These are phyloP conservation scores for Gymnocephalus cernua DNA, from an alignment of 2,113 vertebrate species.

Conservation along the genomic window DNA sequence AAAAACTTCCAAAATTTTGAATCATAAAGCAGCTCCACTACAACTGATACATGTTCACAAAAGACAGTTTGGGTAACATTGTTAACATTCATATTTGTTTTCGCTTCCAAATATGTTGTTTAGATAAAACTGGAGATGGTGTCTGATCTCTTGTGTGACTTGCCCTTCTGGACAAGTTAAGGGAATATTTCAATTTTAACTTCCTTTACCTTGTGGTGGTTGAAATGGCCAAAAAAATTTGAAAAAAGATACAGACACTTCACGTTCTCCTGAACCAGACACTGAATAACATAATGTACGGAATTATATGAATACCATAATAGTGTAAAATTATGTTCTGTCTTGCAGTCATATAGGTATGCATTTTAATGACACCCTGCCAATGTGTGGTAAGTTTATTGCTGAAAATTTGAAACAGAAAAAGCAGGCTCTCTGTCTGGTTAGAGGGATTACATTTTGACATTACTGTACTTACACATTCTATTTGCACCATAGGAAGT, in stretches of 20 bases:
- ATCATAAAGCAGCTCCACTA: not conserved
- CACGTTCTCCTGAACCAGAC: not conserved
- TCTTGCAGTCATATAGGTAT: not conserved
- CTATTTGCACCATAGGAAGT: constrained; percentile 31
- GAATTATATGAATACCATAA: not conserved
- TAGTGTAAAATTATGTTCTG: not conserved
- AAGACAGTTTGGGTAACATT: not conserved
- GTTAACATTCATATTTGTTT: not conserved
- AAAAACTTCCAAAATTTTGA: not conserved
- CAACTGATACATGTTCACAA: not conserved
- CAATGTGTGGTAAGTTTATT: not conserved
- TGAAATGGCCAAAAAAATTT: not conserved
- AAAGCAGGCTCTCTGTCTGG: not conserved
- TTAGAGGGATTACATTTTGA: constrained; percentile 1
- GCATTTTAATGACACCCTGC: not conserved
- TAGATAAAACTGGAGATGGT: not conserved
- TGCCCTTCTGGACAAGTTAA: not conserved
- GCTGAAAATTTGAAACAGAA: not conserved
- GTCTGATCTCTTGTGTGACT: not conserved
- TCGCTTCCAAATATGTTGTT: not conserved
- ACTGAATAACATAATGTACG: not conserved
- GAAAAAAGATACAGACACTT: not conserved
- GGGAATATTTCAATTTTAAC: no score
- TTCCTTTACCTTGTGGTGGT: not conserved
- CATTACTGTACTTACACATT: constrained; percentile 19